These are phyloP conservation scores for Drosophila atripex DNA, from an alignment of 2,888 invertebrate genomes.

Conservation along the genomic window DNA sequence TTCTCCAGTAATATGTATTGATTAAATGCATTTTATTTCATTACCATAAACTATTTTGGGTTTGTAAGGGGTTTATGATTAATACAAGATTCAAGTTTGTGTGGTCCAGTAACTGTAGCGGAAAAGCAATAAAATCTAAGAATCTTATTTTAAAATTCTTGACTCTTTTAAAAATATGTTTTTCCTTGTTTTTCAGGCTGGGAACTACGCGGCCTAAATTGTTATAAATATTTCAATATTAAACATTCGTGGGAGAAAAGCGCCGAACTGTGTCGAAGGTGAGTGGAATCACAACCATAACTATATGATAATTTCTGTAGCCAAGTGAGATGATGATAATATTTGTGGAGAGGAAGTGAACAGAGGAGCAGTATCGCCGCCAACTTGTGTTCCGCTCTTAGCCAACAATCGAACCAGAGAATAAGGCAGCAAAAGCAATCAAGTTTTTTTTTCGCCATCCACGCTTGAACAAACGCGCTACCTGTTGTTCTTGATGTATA, in stretches of 20 bases:
- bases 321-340: slow-evolving; percentile 15
- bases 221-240: slow-evolving; percentile 98
- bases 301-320: slow-evolving; percentile 61
- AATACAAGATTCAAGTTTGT: not conserved
- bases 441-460: slow-evolving; percentile 36
- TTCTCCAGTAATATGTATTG: slow-evolving; percentile 16
- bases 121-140: too few species aligned
- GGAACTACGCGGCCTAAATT: slow-evolving; percentile 95
- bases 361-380: slow-evolving; percentile 29
- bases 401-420: slow-evolving; percentile 32
- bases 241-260: slow-evolving; percentile 98
- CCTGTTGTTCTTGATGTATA: slow-evolving; percentile 55
- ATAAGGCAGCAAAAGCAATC: slow-evolving; percentile 39
- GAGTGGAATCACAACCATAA: slow-evolving; percentile 82
- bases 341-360: slow-evolving; percentile 56
- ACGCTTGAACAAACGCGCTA: slow-evolving; percentile 62
- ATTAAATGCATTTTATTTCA: slow-evolving; percentile 23
- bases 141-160: not conserved
- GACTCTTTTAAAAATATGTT: slow-evolving; percentile 50
- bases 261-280: slow-evolving; percentile 97
- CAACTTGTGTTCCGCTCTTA: slow-evolving; percentile 37
- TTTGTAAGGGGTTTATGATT: not conserved
- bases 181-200: slow-evolving; percentile 89
- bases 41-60: slow-evolving; percentile 5
- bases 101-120: not conserved